phyloP scores from a whole-genome alignment of 2,797 vertebrate species.

The Gymnoscopelus braueri region DNA sequence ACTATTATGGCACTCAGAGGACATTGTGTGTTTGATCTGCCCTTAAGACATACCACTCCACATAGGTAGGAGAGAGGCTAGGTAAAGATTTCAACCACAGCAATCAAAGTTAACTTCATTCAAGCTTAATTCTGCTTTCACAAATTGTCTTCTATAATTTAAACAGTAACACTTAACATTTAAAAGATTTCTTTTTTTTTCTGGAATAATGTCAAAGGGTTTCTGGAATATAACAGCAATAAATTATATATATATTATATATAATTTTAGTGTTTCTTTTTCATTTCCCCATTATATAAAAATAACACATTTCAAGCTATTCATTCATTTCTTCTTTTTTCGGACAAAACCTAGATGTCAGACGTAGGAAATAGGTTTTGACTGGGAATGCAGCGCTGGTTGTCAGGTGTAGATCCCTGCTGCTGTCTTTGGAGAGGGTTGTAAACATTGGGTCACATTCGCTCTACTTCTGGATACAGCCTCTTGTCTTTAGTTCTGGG shows the following conservation, averaged over 20 bases:
- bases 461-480: slow-evolving; percentile 37
- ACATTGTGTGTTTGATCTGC: slow-evolving; percentile 34
- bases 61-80: slow-evolving; percentile 10
- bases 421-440: slow-evolving; percentile 67
- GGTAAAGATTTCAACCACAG: slow-evolving; percentile 44
- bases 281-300: slow-evolving; percentile 70
- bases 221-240: slow-evolving; percentile 74
- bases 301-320: slow-evolving; percentile 76
- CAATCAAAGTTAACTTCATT: slow-evolving; percentile 49
- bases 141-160: slow-evolving; percentile 59
- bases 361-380: slow-evolving; percentile 42
- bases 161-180: slow-evolving; percentile 61
- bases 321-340: slow-evolving; percentile 56
- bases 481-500: slow-evolving; percentile 26
- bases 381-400: slow-evolving; percentile 52
- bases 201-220: slow-evolving; percentile 56
- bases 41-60: slow-evolving; percentile 32
- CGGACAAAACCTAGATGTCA: slow-evolving; percentile 56
- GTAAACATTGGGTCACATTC: slow-evolving; percentile 56
- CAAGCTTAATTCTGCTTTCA: slow-evolving; percentile 52
- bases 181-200: slow-evolving; percentile 48
- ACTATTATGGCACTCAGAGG: slow-evolving; percentile 62
- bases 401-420: slow-evolving; percentile 35
- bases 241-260: slow-evolving; percentile 83
- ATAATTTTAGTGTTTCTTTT: slow-evolving; percentile 69